Conservation (phyloP, 2,888 invertebrate genomes). For the Melieria crassipennis region DNA sequence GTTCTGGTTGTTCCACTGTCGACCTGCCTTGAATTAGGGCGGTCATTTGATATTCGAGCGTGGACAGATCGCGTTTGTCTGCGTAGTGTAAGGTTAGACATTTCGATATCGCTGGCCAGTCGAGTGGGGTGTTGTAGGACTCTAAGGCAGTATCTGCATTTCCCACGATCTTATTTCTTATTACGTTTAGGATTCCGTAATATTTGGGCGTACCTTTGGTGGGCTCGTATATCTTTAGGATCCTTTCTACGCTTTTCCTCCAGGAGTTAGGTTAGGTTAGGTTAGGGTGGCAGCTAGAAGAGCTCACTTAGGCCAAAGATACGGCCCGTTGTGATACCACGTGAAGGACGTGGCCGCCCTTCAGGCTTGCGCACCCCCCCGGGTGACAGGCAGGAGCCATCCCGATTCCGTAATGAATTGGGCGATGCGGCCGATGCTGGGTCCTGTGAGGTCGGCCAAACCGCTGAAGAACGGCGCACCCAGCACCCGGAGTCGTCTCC, state of each 20-base stretch:
- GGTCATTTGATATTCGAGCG: conserved; percentile 36
- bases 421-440: too few relatives aligned
- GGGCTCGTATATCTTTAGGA: conserved; percentile 27
- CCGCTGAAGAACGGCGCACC: too few relatives aligned
- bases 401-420: too few relatives aligned
- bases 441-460: too few relatives aligned
- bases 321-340: too few relatives aligned
- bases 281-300: too few relatives aligned
- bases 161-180: conserved; percentile 28
- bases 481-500: too few relatives aligned
- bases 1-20: conserved; percentile 39
- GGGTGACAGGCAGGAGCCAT: too few relatives aligned
- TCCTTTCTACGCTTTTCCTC: background rate
- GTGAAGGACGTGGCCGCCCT: too few relatives aligned
- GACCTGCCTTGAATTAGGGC: conserved; percentile 33
- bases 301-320: too few relatives aligned
- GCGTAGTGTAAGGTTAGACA: conserved; percentile 18
- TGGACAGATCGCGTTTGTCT: conserved; percentile 26
- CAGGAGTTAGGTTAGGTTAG: too few relatives aligned
- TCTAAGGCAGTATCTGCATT: conserved; percentile 30
- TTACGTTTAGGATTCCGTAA: conserved; percentile 26
- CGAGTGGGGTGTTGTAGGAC: conserved; percentile 30
- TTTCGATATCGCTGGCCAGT: conserved; percentile 17
- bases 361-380: too few relatives aligned
- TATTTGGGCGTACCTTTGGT: conserved; percentile 30